Percentiles rank a stretch among this genome's conserved stretches.
Conservation (phyloP, 2,113 vertebrate species). For the Anoplopoma fimbria region DNA sequence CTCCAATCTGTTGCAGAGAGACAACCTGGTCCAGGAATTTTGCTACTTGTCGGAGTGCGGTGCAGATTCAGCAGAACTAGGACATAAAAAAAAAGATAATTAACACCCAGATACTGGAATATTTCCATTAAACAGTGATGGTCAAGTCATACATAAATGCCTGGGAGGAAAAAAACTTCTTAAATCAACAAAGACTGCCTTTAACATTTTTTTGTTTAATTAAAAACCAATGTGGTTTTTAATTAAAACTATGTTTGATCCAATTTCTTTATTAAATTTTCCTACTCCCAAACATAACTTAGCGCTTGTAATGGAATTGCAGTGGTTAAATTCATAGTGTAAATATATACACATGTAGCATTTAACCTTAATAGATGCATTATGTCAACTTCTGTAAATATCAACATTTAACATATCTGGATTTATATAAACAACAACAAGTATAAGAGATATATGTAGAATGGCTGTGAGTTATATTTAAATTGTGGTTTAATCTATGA, state of each 20-base stretch:
- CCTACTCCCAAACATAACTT: neutral
- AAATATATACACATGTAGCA: neutral
- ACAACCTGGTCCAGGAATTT: constrained; percentile 82
- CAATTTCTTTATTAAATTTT: neutral
- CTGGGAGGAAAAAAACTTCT: neutral
- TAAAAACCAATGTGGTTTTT: neutral
- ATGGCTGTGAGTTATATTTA: neutral
- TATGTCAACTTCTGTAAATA: neutral
- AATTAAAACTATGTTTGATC: neutral
- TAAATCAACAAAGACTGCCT: neutral
- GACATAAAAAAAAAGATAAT: constrained; percentile 27
- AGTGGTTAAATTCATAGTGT: neutral
- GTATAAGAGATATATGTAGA: neutral
- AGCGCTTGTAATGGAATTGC: neutral
- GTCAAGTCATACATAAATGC: neutral
- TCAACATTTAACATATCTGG: neutral
- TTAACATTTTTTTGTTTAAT: neutral
- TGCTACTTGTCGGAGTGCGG: constrained; percentile 76
- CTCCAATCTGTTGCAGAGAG: constrained; percentile 72
- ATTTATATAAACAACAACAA: neutral
- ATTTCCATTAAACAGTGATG: neutral
- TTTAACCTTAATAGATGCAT: neutral
- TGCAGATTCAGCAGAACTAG: constrained; percentile 85
- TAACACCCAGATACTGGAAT: neutral
- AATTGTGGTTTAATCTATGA: neutral